phyloP scores from a whole-genome alignment of 2,113 vertebrate species.

The Planiliza haematocheilus region DNA sequence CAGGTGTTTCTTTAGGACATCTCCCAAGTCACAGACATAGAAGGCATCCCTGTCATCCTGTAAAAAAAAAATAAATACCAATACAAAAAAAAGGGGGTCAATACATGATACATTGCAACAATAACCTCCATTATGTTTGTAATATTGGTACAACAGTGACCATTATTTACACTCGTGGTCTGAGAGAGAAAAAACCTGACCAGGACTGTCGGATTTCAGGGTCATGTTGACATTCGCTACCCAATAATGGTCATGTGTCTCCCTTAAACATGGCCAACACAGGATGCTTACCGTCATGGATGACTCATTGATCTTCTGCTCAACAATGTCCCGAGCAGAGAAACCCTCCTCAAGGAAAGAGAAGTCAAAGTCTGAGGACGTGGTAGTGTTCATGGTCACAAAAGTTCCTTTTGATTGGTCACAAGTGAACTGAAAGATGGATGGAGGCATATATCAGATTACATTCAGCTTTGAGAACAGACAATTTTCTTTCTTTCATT shows the following conservation, averaged over 20 bases:
- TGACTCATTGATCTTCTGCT: slow-evolving; percentile 97
- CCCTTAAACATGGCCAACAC: neutral
- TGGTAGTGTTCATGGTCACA: slow-evolving; percentile 85
- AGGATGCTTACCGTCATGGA: slow-evolving; percentile 88
- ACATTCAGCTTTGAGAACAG: slow-evolving; percentile 7
- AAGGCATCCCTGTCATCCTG: slow-evolving; percentile 99
- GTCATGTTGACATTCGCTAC: neutral
- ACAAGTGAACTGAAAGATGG: slow-evolving; percentile 74
- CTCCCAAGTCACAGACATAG: slow-evolving; percentile 95
- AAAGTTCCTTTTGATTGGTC: slow-evolving; percentile 52
- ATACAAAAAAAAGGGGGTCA: no score
- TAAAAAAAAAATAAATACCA: no score
- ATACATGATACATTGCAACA: neutral
- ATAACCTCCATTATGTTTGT: neutral
- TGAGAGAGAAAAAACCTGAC: neutral
- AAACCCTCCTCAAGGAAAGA: slow-evolving; percentile 96
- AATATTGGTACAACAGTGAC: neutral
- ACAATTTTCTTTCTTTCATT: slow-evolving; percentile 9
- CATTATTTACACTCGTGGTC: neutral
- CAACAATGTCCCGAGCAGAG: slow-evolving; percentile 92
- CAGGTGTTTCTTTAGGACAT: slow-evolving; percentile 94
- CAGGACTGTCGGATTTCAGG: neutral
- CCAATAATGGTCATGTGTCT: neutral
- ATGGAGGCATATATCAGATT: neutral
- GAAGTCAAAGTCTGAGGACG: slow-evolving; percentile 87